Evolutionary conservation across 2,888 invertebrate genomes (phyloP).

Genomic region (Lycophotia porphyrea): DNA sequence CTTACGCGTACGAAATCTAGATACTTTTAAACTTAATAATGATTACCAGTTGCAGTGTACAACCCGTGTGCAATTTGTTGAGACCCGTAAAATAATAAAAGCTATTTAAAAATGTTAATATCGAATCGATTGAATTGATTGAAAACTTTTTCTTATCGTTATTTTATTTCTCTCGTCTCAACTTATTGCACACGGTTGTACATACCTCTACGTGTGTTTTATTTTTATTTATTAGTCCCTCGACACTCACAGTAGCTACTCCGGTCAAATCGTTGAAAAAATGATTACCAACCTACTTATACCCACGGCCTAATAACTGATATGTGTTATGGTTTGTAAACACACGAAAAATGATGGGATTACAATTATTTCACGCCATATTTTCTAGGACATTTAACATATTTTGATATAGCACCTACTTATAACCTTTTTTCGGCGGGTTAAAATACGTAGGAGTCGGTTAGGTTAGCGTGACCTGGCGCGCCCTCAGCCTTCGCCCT

Average conservation of each 20-base stretch:
- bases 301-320: neutral
- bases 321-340: neutral
- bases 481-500: slow-evolving; percentile 80
- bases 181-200: neutral
- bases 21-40: neutral
- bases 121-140: neutral
- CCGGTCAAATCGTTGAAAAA: neutral
- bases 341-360: neutral
- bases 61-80: neutral
- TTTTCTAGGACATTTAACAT: slow-evolving; percentile 26
- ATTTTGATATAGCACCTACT: slow-evolving; percentile 28
- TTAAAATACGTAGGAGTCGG: slow-evolving; percentile 40
- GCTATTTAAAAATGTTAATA: neutral
- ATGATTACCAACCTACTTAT: too few species aligned
- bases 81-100: neutral
- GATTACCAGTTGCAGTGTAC: too few species aligned
- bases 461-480: slow-evolving; percentile 81
- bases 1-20: too few species aligned
- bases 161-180: neutral
- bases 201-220: neutral
- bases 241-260: neutral
- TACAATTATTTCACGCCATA: neutral
- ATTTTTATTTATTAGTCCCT: neutral
- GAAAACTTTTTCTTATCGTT: neutral
- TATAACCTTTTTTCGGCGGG: slow-evolving; percentile 40